Conservation (phyloP, 2,888 invertebrate species). For the Siphlonurus alternatus region DNA sequence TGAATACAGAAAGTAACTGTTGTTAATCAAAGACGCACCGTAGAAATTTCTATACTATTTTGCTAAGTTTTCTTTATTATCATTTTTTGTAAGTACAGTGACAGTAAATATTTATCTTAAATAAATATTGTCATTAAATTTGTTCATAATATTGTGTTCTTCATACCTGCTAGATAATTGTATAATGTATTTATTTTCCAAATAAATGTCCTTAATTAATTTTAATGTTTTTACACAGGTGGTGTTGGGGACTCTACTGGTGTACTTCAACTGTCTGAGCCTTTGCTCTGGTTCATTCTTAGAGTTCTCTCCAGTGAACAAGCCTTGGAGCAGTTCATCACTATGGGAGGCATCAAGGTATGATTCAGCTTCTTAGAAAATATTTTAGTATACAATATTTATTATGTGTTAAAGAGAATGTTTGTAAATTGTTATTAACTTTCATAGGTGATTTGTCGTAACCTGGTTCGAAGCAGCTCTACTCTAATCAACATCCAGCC, state of each 20-base stretch:
- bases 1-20: constrained; percentile 5
- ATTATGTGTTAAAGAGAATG: constrained; percentile 41
- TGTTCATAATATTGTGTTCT: too few species aligned
- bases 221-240: neutral
- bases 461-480: constrained; percentile 56
- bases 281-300: constrained; percentile 66
- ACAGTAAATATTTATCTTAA: too few species aligned
- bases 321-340: constrained; percentile 55
- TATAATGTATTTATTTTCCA: neutral
- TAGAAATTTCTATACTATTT: neutral
- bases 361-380: neutral
- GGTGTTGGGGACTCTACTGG: constrained; percentile 15
- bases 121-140: too few species aligned
- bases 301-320: constrained; percentile 62
- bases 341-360: constrained; percentile 34
- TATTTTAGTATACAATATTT: neutral
- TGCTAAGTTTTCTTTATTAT: neutral
- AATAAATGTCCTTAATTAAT: neutral
- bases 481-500: constrained; percentile 42
- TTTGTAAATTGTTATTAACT: constrained; percentile 30
- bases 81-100: too few species aligned
- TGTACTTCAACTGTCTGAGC: constrained; percentile 58
- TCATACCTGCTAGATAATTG: too few species aligned
- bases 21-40: neutral
- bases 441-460: constrained; percentile 52